Percentiles rank a stretch among this genome's conserved stretches.
phyloP scores from a whole-genome alignment of 2,113 vertebrate genomes.

The Protobothrops mucrosquamatus region DNA sequence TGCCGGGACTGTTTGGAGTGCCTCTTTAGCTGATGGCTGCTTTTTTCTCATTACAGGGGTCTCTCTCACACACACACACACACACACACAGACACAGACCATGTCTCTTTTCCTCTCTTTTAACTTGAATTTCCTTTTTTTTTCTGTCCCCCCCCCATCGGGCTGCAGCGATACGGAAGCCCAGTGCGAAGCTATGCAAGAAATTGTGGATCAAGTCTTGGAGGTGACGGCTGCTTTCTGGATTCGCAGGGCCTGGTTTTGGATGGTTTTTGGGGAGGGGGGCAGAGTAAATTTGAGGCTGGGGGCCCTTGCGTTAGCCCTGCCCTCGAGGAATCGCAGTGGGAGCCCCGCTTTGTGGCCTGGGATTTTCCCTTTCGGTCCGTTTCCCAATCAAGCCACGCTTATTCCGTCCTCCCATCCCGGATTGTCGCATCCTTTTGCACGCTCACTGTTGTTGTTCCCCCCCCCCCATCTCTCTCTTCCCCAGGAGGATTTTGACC shows the following conservation, averaged over 20 bases:
- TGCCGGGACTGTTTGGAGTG: no score
- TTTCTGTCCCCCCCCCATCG: neutral
- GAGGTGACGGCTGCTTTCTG: conserved; percentile 73
- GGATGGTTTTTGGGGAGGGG: no score
- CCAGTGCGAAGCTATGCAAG: conserved; percentile 98
- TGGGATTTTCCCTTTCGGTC: neutral
- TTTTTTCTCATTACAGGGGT: no score
- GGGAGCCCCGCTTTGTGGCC: neutral
- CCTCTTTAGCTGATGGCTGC: no score
- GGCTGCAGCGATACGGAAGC: conserved; percentile 85
- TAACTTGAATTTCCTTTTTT: conserved; percentile 46
- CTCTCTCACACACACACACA: no score
- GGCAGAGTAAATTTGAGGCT: neutral
- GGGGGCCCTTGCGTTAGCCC: neutral
- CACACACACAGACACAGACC: neutral
- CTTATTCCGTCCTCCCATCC: neutral
- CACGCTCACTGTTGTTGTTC: neutral
- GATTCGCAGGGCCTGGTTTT: neutral
- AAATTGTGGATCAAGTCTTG: conserved; percentile 94
- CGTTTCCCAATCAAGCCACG: neutral
- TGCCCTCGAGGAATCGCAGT: neutral
- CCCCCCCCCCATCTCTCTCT: no score
- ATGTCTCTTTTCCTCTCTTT: neutral
- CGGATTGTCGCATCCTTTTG: neutral
- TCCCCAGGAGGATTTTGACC: conserved; percentile 91